Conservation (phyloP, 2,797 vertebrate species). For the Hippoglossus hippoglossus region DNA sequence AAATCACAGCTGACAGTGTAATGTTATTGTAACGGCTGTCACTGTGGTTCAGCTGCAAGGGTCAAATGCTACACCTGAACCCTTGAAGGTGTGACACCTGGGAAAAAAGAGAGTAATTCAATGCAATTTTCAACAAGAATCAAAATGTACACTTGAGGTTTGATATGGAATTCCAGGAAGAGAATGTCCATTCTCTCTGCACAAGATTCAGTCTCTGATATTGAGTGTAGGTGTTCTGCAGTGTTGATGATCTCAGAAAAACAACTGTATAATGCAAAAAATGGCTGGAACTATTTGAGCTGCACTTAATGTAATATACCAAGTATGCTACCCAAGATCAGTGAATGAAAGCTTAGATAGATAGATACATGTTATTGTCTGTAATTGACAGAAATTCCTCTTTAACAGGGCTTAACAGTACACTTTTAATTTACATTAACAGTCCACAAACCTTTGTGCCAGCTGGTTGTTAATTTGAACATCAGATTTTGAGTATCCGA, state of each 20-base stretch:
- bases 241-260: not conserved
- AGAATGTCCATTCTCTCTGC: not conserved
- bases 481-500: too few species aligned
- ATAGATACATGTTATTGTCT: too few species aligned
- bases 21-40: slow-evolving; percentile 47
- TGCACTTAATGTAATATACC: not conserved
- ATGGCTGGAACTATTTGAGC: not conserved
- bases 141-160: slow-evolving; percentile 5
- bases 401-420: too few species aligned
- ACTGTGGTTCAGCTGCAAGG: slow-evolving; percentile 45
- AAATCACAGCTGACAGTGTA: slow-evolving; percentile 56
- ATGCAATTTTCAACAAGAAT: slow-evolving; percentile 7
- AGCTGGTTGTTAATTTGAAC: too few species aligned
- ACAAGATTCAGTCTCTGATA: not conserved
- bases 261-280: not conserved
- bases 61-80: slow-evolving; percentile 34
- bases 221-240: not conserved
- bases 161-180: slow-evolving; percentile 4
- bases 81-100: slow-evolving; percentile 1
- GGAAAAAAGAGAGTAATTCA: not conserved
- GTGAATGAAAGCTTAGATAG: too few species aligned
- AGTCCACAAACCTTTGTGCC: not conserved
- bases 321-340: too few species aligned
- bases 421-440: too few species aligned
- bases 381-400: too few species aligned